Conservation (phyloP, 2,113 vertebrate genomes). For the Fukomys damarensis region DNA sequence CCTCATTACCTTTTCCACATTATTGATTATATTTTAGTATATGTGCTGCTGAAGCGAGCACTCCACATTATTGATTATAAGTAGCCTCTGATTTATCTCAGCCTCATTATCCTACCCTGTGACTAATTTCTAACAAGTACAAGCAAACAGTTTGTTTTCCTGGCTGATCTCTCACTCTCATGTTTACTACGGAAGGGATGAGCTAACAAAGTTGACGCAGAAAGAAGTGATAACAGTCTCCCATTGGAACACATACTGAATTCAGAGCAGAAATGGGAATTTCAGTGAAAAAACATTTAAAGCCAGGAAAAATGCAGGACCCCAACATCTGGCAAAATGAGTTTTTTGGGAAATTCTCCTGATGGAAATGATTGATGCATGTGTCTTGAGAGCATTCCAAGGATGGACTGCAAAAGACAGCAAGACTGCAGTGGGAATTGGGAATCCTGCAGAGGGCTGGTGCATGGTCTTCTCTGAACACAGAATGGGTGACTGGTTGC, state of each 20-base stretch:
- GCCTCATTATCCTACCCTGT: constrained; percentile 8
- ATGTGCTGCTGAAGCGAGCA: too few relatives aligned
- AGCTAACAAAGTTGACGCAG: not conserved
- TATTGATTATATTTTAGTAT: constrained; percentile 35
- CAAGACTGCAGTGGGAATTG: not conserved
- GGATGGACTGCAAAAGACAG: not conserved
- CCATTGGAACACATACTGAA: not conserved
- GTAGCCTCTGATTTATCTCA: constrained; percentile 34
- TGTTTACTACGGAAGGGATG: not conserved
- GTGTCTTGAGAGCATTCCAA: not conserved
- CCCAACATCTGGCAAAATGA: not conserved
- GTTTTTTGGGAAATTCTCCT: not conserved
- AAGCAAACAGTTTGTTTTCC: constrained; percentile 9
- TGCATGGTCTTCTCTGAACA: not conserved
- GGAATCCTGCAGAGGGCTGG: not conserved
- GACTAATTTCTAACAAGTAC: constrained; percentile 43
- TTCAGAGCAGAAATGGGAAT: not conserved
- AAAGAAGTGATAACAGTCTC: not conserved
- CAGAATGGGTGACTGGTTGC: too few relatives aligned
- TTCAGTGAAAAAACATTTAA: not conserved
- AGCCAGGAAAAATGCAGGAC: not conserved
- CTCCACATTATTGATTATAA: constrained; percentile 46
- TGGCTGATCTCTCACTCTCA: not conserved
- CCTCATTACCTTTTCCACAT: not conserved
- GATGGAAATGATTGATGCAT: not conserved